Evolutionary conservation across 2,888 invertebrate species (phyloP).

Genomic region (Tachina fera): DNA sequence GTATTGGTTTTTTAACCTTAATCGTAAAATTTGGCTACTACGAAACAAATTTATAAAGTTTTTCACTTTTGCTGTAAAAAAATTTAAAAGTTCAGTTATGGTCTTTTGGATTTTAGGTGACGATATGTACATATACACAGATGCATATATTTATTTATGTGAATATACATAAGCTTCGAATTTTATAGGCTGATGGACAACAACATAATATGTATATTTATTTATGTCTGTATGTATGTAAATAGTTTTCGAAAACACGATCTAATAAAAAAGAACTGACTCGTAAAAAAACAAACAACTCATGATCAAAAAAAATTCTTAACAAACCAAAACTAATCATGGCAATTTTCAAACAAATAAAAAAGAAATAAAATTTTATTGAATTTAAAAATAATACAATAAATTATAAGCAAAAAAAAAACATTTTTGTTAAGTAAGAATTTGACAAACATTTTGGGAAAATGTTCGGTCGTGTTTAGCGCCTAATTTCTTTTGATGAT

Average conservation of each 20-base stretch:
- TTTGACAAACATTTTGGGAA: slow-evolving; percentile 22
- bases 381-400: slow-evolving; percentile 44
- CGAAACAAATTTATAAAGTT: too few relatives aligned
- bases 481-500: slow-evolving; percentile 80
- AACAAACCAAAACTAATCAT: slow-evolving; percentile 60
- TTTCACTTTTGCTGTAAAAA: too few relatives aligned
- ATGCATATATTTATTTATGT: not conserved
- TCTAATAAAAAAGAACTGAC: slow-evolving; percentile 45
- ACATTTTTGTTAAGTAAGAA: slow-evolving; percentile 10
- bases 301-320: slow-evolving; percentile 48
- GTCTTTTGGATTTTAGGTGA: too few relatives aligned
- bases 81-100: too few relatives aligned
- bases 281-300: slow-evolving; percentile 51
- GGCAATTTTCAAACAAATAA: slow-evolving; percentile 31
- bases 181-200: slow-evolving; percentile 61
- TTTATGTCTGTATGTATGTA: too few relatives aligned
- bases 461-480: slow-evolving; percentile 46
- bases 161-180: slow-evolving; percentile 4
- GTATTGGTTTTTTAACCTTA: too few relatives aligned
- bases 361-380: not conserved
- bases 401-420: slow-evolving; percentile 18
- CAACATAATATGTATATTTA: too few relatives aligned
- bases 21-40: too few relatives aligned
- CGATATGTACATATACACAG: too few relatives aligned
- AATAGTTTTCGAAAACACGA: not conserved